A percentile compares a stretch with the other conserved stretches of the same genome.
Conservation (phyloP, 2,888 invertebrate genomes). For the Willowsia nigromaculata region DNA sequence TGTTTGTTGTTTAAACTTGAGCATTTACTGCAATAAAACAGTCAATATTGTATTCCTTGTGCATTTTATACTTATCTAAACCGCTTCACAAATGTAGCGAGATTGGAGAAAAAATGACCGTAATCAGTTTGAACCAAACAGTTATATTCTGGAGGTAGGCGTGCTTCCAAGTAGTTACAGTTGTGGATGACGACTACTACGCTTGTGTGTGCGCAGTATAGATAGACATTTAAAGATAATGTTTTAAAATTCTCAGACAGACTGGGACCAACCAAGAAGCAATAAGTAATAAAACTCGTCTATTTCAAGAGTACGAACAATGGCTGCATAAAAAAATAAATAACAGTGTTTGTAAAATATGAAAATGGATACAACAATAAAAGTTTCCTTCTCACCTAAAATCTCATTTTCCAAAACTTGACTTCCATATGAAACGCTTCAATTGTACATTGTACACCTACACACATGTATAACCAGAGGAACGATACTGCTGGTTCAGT, state of each 20-base stretch:
- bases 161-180: too few relatives aligned
- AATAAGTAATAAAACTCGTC: not conserved
- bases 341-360: not conserved
- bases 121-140: too few relatives aligned
- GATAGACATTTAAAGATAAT: too few relatives aligned
- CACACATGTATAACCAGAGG: too few relatives aligned
- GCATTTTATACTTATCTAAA: not conserved
- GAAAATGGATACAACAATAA: slow-evolving; percentile 25
- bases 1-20: not conserved
- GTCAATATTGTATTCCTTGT: slow-evolving; percentile 52
- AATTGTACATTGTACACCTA: not conserved
- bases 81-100: not conserved
- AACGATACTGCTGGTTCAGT: too few relatives aligned
- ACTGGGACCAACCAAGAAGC: too few relatives aligned
- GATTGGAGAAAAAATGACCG: too few relatives aligned
- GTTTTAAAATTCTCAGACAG: not conserved
- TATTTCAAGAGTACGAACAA: too few relatives aligned
- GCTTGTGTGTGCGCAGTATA: too few relatives aligned
- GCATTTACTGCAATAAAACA: slow-evolving; percentile 49
- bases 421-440: not conserved
- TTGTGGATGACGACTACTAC: too few relatives aligned
- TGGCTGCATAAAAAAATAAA: slow-evolving; percentile 34
- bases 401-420: not conserved
- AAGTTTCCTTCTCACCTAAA: slow-evolving; percentile 26
- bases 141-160: too few relatives aligned